phyloP scores from a whole-genome alignment of 1,140 invertebrate genomes.

The Drosophila aff. region DNA sequence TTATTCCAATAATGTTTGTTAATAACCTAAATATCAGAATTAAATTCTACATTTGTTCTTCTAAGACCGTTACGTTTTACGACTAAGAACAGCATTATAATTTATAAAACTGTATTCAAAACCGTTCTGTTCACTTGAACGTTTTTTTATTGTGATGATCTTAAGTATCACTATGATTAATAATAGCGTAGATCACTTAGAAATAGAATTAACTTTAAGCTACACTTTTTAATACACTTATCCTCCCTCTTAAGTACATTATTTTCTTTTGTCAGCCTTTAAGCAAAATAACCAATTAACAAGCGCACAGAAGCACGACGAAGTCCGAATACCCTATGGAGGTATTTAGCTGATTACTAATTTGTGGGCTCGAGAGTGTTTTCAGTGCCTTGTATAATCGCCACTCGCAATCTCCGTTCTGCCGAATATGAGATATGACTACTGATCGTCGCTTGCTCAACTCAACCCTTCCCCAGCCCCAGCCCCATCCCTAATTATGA shows the following conservation, averaged over 20 bases:
- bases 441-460: slow-evolving; percentile 16
- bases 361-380: slow-evolving; percentile 5
- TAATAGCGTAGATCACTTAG: not conserved
- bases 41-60: too few relatives aligned
- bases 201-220: not conserved
- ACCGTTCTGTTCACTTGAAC: too few relatives aligned
- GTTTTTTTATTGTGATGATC: too few relatives aligned
- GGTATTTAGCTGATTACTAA: slow-evolving; percentile 18
- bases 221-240: not conserved
- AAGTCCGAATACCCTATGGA: slow-evolving; percentile 1
- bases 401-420: slow-evolving; percentile 12
- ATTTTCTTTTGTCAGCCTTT: not conserved
- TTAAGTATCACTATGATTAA: too few relatives aligned
- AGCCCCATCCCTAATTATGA: slow-evolving; percentile 10
- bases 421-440: slow-evolving; percentile 45
- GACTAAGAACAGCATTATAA: too few relatives aligned
- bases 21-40: too few relatives aligned
- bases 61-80: too few relatives aligned
- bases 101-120: too few relatives aligned
- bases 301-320: slow-evolving; percentile 7
- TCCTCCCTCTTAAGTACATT: not conserved
- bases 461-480: slow-evolving; percentile 7
- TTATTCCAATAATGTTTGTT: too few relatives aligned
- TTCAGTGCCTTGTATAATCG: slow-evolving; percentile 18
- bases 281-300: slow-evolving; percentile 1